Conservation (phyloP, 1,140 invertebrate species). For the Acromyrmex echinatior region DNA sequence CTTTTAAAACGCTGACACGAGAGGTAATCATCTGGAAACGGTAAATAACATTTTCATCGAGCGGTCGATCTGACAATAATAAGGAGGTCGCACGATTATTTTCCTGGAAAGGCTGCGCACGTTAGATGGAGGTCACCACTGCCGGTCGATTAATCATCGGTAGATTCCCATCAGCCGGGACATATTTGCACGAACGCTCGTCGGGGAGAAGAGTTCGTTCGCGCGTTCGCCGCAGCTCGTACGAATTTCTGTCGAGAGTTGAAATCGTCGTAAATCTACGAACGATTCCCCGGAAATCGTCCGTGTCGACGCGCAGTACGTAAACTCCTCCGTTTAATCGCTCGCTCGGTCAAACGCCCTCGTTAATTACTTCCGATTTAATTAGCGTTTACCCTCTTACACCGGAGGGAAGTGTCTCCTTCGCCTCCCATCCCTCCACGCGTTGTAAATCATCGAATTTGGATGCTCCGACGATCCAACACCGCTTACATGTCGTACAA, state of each 20-base stretch:
- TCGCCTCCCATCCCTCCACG: not conserved
- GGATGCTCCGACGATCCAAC: conserved; percentile 49
- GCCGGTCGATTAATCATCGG: conserved; percentile 61
- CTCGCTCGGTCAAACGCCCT: conserved; percentile 69
- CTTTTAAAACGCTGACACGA: conserved; percentile 34
- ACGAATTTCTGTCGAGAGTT: conserved; percentile 27
- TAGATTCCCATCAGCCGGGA: conserved; percentile 51
- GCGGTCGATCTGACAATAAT: conserved; percentile 61
- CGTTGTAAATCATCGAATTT: conserved; percentile 72
- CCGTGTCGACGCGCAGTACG: conserved; percentile 50
- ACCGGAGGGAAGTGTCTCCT: conserved; percentile 23
- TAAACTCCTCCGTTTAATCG: conserved; percentile 73
- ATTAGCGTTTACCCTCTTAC: conserved; percentile 73
- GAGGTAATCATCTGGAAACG: conserved; percentile 39
- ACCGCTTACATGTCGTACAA: not conserved
- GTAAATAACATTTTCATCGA: conserved; percentile 64
- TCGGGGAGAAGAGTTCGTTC: not conserved
- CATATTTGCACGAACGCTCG: conserved; percentile 46
- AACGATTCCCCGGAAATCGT: conserved; percentile 66
- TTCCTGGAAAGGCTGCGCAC: conserved; percentile 34
- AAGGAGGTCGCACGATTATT: conserved; percentile 66
- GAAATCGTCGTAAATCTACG: conserved; percentile 62
- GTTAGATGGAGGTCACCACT: conserved; percentile 8
- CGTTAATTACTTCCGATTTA: conserved; percentile 78
- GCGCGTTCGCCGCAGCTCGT: conserved; percentile 19